A percentile compares a stretch with the other conserved stretches of the same genome.
These are phyloP conservation scores for Poeciliopsis gracilis DNA, from an alignment of 2,797 vertebrate species.

Conservation along the genomic window DNA sequence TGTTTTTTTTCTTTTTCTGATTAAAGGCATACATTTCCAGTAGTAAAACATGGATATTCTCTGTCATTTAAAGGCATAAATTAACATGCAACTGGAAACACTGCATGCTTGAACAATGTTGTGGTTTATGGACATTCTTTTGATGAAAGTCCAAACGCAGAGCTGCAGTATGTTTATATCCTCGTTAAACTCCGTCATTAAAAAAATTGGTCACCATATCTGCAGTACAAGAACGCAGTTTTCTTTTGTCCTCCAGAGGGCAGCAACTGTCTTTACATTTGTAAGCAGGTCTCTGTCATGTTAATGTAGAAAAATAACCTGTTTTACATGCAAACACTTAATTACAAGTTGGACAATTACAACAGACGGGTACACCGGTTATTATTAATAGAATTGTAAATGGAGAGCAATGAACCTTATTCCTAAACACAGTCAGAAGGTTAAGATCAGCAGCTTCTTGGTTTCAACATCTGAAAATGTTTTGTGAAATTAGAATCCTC, in stretches of 20 bases:
- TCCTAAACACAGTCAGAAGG: neutral
- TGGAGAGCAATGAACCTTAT: neutral
- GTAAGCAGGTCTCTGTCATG: neutral
- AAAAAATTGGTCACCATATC: neutral
- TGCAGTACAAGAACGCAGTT: neutral
- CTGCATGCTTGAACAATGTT: neutral
- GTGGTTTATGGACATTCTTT: neutral
- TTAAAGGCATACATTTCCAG: neutral
- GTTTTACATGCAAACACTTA: neutral
- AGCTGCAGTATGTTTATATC: neutral
- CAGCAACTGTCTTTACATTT: constrained; percentile 44
- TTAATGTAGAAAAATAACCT: neutral
- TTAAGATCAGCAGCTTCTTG: neutral
- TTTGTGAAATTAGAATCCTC: neutral
- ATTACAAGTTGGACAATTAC: no score
- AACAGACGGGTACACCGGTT: neutral
- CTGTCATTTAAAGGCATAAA: neutral
- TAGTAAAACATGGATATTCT: neutral
- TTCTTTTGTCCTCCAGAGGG: constrained; percentile 59
- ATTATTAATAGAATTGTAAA: neutral
- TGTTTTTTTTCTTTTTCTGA: neutral
- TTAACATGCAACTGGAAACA: neutral
- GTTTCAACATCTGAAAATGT: neutral
- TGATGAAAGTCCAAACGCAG: neutral
- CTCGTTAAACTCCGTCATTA: neutral